Conservation (phyloP, 2,888 invertebrate genomes). For the Nephrocerus scutellatus region DNA sequence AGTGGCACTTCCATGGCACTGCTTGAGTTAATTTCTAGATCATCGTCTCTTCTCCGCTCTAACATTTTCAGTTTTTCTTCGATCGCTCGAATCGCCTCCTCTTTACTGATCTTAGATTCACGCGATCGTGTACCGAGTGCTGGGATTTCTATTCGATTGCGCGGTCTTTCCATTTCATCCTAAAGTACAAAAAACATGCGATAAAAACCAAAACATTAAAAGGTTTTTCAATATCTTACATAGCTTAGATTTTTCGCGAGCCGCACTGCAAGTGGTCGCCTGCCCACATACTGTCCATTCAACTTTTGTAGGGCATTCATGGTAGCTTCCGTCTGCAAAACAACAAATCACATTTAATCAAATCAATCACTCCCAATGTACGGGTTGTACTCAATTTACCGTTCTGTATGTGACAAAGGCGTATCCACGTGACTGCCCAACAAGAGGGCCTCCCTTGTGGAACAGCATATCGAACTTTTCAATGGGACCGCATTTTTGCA, state of each 20-base stretch:
- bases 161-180: slow-evolving; percentile 71
- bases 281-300: slow-evolving; percentile 68
- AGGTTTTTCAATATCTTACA: slow-evolving; percentile 45
- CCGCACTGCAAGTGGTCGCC: slow-evolving; percentile 69
- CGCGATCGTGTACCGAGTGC: slow-evolving; percentile 61
- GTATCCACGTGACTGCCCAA: slow-evolving; percentile 86
- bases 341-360: background rate
- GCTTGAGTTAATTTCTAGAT: slow-evolving; percentile 64
- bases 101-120: slow-evolving; percentile 62
- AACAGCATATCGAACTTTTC: slow-evolving; percentile 95
- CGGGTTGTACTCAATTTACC: too few species aligned
- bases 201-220: slow-evolving; percentile 14
- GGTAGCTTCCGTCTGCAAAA: slow-evolving; percentile 52
- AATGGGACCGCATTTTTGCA: slow-evolving; percentile 88
- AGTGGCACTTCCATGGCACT: slow-evolving; percentile 57
- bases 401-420: slow-evolving; percentile 82
- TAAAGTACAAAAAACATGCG: slow-evolving; percentile 44
- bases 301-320: slow-evolving; percentile 63
- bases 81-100: slow-evolving; percentile 78
- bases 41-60: slow-evolving; percentile 63
- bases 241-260: slow-evolving; percentile 69
- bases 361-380: background rate
- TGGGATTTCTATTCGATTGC: slow-evolving; percentile 69
- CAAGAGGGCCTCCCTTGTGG: slow-evolving; percentile 82
- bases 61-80: slow-evolving; percentile 79